Percentiles rank a stretch among this genome's conserved stretches.
Conservation (phyloP, 2,888 invertebrate species). For the Ephialtes manifestator region DNA sequence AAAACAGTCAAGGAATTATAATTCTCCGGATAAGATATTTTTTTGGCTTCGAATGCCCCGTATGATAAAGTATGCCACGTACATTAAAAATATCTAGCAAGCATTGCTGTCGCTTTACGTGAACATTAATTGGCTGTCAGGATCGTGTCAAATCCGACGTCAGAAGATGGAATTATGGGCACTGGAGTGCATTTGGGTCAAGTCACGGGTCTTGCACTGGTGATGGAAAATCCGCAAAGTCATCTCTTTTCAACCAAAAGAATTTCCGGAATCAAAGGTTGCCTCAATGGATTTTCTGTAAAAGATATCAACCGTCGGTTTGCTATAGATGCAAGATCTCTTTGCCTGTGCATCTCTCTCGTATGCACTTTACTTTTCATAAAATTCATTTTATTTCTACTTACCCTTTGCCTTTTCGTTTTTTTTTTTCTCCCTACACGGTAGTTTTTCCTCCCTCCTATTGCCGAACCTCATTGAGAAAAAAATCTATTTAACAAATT, state of each 20-base stretch:
- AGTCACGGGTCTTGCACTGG: not conserved
- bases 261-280: conserved; percentile 46
- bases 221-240: conserved; percentile 13
- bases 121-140: not conserved
- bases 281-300: not conserved
- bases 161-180: not conserved
- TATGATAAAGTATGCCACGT: not conserved
- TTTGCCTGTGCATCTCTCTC: not conserved
- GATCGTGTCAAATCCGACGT: not conserved
- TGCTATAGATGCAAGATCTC: not conserved
- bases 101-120: not conserved
- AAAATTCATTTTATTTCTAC: not conserved
- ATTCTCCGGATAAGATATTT: no score
- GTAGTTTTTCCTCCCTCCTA: no score
- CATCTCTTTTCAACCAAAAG: conserved; percentile 8
- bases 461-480: no score
- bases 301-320: not conserved
- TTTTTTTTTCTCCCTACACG: no score
- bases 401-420: not conserved
- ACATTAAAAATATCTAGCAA: not conserved
- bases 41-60: not conserved
- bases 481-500: no score
- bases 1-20: no score
- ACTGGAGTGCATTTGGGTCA: not conserved
- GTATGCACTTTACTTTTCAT: not conserved